Conservation (phyloP, 2,888 invertebrate genomes). For the Eustalomyia histrio region DNA sequence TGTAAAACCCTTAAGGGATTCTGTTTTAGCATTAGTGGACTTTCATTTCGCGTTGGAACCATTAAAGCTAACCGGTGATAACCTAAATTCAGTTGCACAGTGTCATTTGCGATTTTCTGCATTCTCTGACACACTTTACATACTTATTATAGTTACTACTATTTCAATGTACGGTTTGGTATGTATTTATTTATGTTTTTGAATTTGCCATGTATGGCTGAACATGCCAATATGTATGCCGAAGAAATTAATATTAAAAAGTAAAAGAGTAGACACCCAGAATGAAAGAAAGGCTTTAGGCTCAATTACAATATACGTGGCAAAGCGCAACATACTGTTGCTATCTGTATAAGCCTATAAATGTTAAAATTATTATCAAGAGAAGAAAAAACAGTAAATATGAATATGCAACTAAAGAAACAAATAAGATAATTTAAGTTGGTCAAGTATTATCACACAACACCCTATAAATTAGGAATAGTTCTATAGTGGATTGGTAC, state of each 20-base stretch:
- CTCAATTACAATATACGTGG: slow-evolving; percentile 12
- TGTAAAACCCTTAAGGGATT: too few relatives aligned
- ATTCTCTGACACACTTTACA: slow-evolving; percentile 64
- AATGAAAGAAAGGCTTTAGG: slow-evolving; percentile 29
- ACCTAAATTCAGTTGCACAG: too few relatives aligned
- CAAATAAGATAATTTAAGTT: too few relatives aligned
- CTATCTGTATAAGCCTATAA: not conserved
- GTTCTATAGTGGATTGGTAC: too few relatives aligned
- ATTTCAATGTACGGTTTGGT: slow-evolving; percentile 8
- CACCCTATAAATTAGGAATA: too few relatives aligned
- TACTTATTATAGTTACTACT: slow-evolving; percentile 5
- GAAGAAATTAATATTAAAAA: slow-evolving; percentile 46
- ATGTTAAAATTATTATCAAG: not conserved
- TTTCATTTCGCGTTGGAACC: too few relatives aligned
- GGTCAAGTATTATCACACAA: too few relatives aligned
- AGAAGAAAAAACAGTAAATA: too few relatives aligned
- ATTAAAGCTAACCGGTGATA: too few relatives aligned
- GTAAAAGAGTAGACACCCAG: slow-evolving; percentile 30
- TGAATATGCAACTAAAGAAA: too few relatives aligned
- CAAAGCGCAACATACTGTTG: not conserved
- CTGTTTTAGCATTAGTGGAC: too few relatives aligned
- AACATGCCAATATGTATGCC: slow-evolving; percentile 57
- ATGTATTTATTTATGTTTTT: slow-evolving; percentile 10
- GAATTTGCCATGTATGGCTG: slow-evolving; percentile 50
- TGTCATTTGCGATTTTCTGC: slow-evolving; percentile 32